Conservation (phyloP, 2,113 vertebrate species). For the Caranx melampygus region DNA sequence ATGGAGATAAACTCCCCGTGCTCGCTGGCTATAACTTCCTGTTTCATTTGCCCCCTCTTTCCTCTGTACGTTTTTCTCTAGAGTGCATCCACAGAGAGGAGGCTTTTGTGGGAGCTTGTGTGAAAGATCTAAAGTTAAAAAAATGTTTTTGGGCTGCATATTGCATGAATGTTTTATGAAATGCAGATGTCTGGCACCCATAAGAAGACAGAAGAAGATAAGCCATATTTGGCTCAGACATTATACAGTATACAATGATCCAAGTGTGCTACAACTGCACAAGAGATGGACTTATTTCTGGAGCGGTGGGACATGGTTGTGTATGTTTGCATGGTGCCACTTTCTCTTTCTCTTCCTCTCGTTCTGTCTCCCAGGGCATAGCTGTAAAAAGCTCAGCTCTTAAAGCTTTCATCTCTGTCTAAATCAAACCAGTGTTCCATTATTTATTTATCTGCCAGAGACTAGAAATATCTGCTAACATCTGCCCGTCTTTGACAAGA, state of each 20-base stretch:
- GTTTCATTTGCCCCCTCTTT: conserved; percentile 35
- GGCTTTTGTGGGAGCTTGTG: conserved; percentile 20
- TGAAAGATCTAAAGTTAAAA: conserved; percentile 1
- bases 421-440: conserved; percentile 70
- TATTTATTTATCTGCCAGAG: conserved; percentile 74
- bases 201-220: conserved; percentile 21
- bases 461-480: conserved; percentile 69
- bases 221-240: conserved; percentile 32
- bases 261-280: conserved; percentile 13
- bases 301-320: conserved; percentile 5
- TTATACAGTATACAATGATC: conserved; percentile 23
- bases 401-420: conserved; percentile 67
- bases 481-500: conserved; percentile 56
- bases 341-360: conserved; percentile 22
- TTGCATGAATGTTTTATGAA: conserved; percentile 50
- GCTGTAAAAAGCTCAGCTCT: conserved; percentile 65
- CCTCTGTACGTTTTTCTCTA: conserved; percentile 36
- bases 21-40: conserved; percentile 37
- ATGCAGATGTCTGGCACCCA: conserved; percentile 41
- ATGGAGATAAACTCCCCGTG: conserved; percentile 43
- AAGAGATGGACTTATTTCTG: conserved; percentile 21
- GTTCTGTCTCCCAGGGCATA: conserved; percentile 46
- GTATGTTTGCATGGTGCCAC: conserved; percentile 34
- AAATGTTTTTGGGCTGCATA: conserved; percentile 21
- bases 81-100: conserved; percentile 16